Evolutionary conservation across 1,140 invertebrate genomes (phyloP), one percentile per base, ranked within the genome.

Genomic region (Drosophila santomea): DNA sequence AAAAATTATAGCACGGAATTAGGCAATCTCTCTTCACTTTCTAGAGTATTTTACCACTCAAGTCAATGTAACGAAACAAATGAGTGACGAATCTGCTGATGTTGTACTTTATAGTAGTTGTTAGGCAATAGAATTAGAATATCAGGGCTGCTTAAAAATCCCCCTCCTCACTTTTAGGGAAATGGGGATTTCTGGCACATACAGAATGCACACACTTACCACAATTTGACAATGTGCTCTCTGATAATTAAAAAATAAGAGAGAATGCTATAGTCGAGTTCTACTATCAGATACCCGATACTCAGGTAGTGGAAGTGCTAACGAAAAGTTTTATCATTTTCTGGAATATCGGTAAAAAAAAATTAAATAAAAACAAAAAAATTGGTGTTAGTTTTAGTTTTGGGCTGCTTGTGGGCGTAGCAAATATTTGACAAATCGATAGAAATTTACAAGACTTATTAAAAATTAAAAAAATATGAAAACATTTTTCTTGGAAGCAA

Each of bases 1-100:
- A 17, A 17, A 1, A 17, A 17, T 17, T 17, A 17, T 17, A 17
- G 17, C 17, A 17, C 17, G 17, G 17, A 28, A 28, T 28, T 28
- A 7, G 0, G 7, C 5, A 28, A 28, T 7, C 5, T 15, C 6
- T 20, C 10, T 20, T 10, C 0, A 6, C 0, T 11, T 41, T 6
- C 2, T 20, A 62, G 58, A 44, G 58, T 44, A 45, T 51, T 28
- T 45, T 11, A 59, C 17, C 23, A 20, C 45, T 10, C 11, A 14
- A 15, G 7, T 7, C 8, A 28, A 5, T 25, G n/a, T 32, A 10
- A 32, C 32, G 32, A 8, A 32, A 32, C 7, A 32, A 32, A 7
- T 32, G 32, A 32, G 82, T 81, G 82, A 78, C 80, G 81, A 85
- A 69, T 85, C 82, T 41, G 39, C 25, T 61, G 51, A 57, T 44